Conservation (phyloP, 2,888 invertebrate species). For the Smittia sp. region DNA sequence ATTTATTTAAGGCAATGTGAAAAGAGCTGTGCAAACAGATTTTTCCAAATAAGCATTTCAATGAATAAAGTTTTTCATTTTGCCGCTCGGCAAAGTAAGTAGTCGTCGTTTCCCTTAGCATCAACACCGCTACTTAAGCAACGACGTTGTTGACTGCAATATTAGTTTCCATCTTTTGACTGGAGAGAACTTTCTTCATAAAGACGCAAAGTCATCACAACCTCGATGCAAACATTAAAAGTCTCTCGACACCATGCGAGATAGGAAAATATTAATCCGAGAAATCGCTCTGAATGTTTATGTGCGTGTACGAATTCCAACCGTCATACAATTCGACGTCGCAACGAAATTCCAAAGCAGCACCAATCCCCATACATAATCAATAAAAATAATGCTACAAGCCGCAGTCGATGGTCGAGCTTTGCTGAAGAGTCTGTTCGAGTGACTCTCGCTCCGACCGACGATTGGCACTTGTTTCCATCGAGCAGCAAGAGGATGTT, state of each 20-base stretch:
- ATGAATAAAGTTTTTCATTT: slow-evolving; percentile 38
- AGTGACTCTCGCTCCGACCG: not conserved
- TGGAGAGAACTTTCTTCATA: too few relatives aligned
- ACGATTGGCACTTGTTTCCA: slow-evolving; percentile 3
- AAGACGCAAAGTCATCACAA: too few relatives aligned
- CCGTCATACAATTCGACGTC: not conserved
- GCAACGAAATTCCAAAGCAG: not conserved
- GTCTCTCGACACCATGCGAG: not conserved
- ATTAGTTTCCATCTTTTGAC: not conserved
- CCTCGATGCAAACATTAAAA: not conserved
- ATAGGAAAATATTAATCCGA: not conserved
- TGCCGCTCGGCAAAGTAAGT: slow-evolving; percentile 1
- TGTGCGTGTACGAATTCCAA: not conserved
- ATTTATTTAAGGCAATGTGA: slow-evolving; percentile 38
- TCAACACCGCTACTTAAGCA: not conserved
- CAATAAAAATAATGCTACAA: slow-evolving; percentile 21
- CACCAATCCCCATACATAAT: slow-evolving; percentile 1
- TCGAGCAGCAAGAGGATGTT: not conserved
- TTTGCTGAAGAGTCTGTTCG: not conserved
- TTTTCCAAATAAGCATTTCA: slow-evolving; percentile 40
- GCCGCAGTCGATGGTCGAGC: not conserved
- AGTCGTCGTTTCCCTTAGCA: not conserved
- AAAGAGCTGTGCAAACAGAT: slow-evolving; percentile 40
- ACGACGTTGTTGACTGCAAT: not conserved
- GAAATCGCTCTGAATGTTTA: not conserved